Evolutionary conservation across 2,888 invertebrate species (phyloP).

Genomic region (Toxonevra muliebris): DNA sequence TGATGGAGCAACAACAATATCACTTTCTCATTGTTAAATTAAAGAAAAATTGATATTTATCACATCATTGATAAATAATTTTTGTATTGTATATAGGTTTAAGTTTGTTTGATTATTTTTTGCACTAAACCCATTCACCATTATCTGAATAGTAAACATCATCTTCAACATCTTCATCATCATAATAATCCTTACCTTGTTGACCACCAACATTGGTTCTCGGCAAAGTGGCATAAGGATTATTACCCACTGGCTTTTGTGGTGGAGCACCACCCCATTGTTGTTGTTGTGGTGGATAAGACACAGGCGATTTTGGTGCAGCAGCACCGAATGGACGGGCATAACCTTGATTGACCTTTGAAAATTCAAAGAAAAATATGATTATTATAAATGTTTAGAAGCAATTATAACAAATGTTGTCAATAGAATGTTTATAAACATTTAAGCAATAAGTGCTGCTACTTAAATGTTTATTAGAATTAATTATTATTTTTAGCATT

Average conservation of each 20-base stretch:
- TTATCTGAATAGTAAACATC: slow-evolving; percentile 50
- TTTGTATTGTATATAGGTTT: slow-evolving; percentile 24
- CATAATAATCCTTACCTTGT: slow-evolving; percentile 60
- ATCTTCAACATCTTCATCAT: slow-evolving; percentile 41
- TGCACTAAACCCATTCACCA: slow-evolving; percentile 56
- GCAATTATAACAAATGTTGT: too few species aligned
- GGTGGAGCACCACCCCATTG: slow-evolving; percentile 45
- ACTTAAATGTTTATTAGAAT: too few species aligned
- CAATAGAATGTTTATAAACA: too few species aligned
- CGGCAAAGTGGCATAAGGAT: slow-evolving; percentile 63
- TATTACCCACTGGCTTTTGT: slow-evolving; percentile 48
- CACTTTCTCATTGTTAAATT: too few species aligned
- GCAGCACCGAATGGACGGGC: slow-evolving; percentile 62
- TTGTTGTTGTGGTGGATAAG: slow-evolving; percentile 60
- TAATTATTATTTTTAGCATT: too few species aligned
- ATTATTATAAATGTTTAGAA: too few species aligned
- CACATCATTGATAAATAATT: slow-evolving; percentile 26
- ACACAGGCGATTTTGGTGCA: slow-evolving; percentile 60
- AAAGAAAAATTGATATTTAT: slow-evolving; percentile 19
- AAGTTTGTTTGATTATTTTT: slow-evolving; percentile 10
- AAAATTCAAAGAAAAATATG: too few species aligned
- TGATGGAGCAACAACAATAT: too few species aligned
- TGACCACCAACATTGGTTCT: slow-evolving; percentile 58
- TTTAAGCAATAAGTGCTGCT: too few species aligned
- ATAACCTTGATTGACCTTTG: slow-evolving; percentile 62